Conservation (phyloP, 1,140 invertebrate genomes). For the Pygmarrhopalites habei region DNA sequence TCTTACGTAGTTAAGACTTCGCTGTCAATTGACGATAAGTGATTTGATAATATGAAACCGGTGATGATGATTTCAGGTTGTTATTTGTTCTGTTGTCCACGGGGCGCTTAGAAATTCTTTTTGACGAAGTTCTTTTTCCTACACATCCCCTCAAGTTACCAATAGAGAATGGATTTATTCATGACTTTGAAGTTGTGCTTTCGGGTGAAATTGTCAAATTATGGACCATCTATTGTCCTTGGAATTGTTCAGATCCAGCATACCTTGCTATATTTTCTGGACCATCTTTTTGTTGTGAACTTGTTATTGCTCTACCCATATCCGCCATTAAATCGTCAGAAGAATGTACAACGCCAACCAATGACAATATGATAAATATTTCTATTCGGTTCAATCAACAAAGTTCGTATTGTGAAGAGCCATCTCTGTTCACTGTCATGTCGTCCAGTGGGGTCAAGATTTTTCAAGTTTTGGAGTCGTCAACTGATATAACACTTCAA, state of each 20-base stretch:
- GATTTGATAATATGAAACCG: not conserved
- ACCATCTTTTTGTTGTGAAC: slow-evolving; percentile 12
- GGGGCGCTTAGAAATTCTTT: slow-evolving; percentile 24
- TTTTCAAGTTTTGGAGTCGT: slow-evolving; percentile 25
- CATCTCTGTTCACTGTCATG: slow-evolving; percentile 20
- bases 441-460: not conserved
- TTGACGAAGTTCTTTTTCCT: slow-evolving; percentile 10
- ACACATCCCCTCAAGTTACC: slow-evolving; percentile 7
- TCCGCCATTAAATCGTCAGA: no score
- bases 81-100: slow-evolving; percentile 31
- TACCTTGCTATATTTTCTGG: slow-evolving; percentile 26
- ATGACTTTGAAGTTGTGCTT: slow-evolving; percentile 28
- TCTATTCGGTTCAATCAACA: slow-evolving; percentile 13
- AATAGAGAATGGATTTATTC: slow-evolving; percentile 1
- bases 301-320: slow-evolving; percentile 13
- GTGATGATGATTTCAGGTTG: slow-evolving; percentile 17
- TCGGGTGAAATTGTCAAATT: slow-evolving; percentile 16
- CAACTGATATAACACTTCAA: slow-evolving; percentile 29
- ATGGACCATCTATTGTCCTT: slow-evolving; percentile 22
- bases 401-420: slow-evolving; percentile 20
- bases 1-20: not conserved
- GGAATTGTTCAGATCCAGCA: not conserved
- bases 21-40: not conserved
- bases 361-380: not conserved
- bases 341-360: not conserved